Conservation (phyloP, 2,888 invertebrate species). For the Artemia sinica region DNA sequence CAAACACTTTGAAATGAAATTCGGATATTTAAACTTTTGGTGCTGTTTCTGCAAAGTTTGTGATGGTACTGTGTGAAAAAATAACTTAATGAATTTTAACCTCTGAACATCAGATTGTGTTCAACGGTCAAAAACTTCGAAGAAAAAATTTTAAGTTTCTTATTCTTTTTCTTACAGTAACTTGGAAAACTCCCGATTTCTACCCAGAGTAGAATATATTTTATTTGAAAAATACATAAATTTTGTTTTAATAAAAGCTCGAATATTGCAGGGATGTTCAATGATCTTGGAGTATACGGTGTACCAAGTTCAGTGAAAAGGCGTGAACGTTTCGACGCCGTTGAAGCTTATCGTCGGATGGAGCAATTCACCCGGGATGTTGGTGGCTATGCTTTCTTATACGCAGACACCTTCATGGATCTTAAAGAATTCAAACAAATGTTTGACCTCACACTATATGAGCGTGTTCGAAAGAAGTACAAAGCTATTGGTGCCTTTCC, state of each 20-base stretch:
- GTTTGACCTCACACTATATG: conserved; percentile 48
- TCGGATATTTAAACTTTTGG: too few species aligned
- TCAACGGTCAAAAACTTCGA: too few species aligned
- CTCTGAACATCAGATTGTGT: too few species aligned
- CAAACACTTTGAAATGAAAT: too few species aligned
- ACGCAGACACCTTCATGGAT: conserved; percentile 52
- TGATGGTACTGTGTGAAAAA: too few species aligned
- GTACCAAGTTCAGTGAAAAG: conserved; percentile 46
- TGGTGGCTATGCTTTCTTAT: conserved; percentile 49
- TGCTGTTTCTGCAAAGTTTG: too few species aligned
- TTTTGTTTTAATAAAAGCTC: neutral
- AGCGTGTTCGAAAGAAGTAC: conserved; percentile 42
- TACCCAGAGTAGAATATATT: too few species aligned
- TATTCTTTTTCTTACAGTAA: too few species aligned
- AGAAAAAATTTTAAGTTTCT: too few species aligned
- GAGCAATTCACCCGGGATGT: conserved; percentile 48
- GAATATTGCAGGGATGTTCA: conserved; percentile 41
- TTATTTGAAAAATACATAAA: neutral
- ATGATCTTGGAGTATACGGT: conserved; percentile 51
- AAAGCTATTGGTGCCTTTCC: conserved; percentile 44
- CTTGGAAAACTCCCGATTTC: too few species aligned
- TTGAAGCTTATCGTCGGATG: conserved; percentile 47
- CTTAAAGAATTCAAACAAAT: conserved; percentile 45
- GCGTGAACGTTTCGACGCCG: conserved; percentile 44
- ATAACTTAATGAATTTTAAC: too few species aligned